Base-by-base conservation (phyloP, 1,140 invertebrate genomes). In the Antheraea pernyi region DNA sequence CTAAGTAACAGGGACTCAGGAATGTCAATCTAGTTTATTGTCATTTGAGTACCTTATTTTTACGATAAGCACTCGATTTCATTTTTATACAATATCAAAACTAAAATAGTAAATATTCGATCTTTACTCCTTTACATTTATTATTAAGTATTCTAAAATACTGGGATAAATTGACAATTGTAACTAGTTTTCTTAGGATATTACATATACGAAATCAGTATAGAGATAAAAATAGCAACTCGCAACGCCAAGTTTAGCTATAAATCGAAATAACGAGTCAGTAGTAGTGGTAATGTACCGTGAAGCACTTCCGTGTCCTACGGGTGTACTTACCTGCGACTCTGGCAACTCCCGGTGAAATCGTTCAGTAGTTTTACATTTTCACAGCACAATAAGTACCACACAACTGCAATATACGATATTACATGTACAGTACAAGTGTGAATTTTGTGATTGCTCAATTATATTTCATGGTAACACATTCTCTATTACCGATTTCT, bases 291-390 rank as follows among this genome's bases (percentile, higher is more conserved):
- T 63, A 63, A 63, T 37, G 61, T 22, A 19, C 69, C 19, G 30
- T 58, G 59, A 63, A 63, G 36, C 62, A 30, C 63, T 22, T 39
- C 19, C 62, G 18, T 72, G 59, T 72, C 71, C 71, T 68, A 46
- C 59, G 71, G 71, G 71, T 64, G 62, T 65, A 64, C 70, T 72
- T 68, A 68, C 53, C 62, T 68, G 71, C 22, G 68, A 37, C 69
- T 65, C 30, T 70, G 68, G 68, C 72, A 73, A 65, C 69, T 73
- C 65, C 65, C 65, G 61, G 22, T 42, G 19, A 60, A 65, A 65
- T 66, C 65, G 19, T 68, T 74, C 65, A 72, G 59, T 11, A 70
- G 42, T 59, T 68, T 53, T 53, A 65, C 61, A 65, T 64, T 67
- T 69, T 30, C 36, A 53, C 18, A 64, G 46, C 19, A 53, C 11